These are phyloP conservation scores for Leucophenga varia DNA, from an alignment of 1,140 invertebrate species.

Conservation along the genomic window DNA sequence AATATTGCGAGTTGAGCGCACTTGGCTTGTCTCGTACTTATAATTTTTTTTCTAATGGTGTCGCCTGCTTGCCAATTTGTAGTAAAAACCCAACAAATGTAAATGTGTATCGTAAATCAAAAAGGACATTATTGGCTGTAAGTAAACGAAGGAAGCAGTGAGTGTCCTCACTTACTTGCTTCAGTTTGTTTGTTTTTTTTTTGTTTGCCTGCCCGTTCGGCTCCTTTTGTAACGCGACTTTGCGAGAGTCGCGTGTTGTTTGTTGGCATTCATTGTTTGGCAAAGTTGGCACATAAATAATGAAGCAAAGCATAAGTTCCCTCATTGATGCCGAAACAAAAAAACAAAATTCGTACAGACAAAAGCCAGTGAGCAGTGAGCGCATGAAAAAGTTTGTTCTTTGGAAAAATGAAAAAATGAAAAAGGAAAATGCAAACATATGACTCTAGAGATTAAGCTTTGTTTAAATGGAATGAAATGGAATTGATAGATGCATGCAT, in stretches of 20 bases:
- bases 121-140: slow-evolving; percentile 50
- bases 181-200: too few species aligned
- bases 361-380: too few species aligned
- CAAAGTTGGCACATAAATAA: slow-evolving; percentile 35
- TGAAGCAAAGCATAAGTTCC: slow-evolving; percentile 35
- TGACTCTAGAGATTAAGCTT: slow-evolving; percentile 53
- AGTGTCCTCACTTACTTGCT: too few species aligned
- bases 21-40: too few species aligned
- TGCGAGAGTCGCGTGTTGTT: too few species aligned
- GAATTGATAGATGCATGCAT: too few species aligned
- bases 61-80: slow-evolving; percentile 43
- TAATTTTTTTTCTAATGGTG: slow-evolving; percentile 32
- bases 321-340: slow-evolving; percentile 41
- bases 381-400: too few species aligned
- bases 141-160: slow-evolving; percentile 28
- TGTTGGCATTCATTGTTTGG: too few species aligned
- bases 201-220: too few species aligned
- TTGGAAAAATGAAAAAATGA: too few species aligned
- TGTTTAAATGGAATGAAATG: slow-evolving; percentile 29
- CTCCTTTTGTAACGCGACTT: too few species aligned
- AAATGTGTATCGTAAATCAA: slow-evolving; percentile 52
- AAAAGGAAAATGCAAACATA: slow-evolving; percentile 25
- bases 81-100: slow-evolving; percentile 46
- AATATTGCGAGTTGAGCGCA: background rate
- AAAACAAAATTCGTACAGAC: too few species aligned